These are phyloP conservation scores for Gambelia wislizenii DNA, from an alignment of 2,797 vertebrate genomes.

Conservation along the genomic window DNA sequence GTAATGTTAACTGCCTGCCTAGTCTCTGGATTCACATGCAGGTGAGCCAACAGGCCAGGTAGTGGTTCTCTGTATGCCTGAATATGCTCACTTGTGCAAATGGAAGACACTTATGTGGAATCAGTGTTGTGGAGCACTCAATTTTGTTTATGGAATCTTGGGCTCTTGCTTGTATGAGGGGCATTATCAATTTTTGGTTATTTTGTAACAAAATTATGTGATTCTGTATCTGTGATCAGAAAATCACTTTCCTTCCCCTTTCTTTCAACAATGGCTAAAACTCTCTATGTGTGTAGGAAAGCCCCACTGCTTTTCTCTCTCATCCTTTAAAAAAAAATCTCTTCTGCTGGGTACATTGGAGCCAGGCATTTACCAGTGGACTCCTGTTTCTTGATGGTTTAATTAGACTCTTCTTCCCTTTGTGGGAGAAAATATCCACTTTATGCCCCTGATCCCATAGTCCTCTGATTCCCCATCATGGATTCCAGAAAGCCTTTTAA, in stretches of 20 bases:
- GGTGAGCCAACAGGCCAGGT: slow-evolving; percentile 13
- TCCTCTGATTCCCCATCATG: slow-evolving; percentile 37
- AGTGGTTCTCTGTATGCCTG: not conserved
- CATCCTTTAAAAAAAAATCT: slow-evolving; percentile 18
- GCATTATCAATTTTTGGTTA: slow-evolving; percentile 5
- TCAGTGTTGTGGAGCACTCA: rapidly evolving
- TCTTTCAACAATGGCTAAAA: not conserved
- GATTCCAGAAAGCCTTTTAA: slow-evolving; percentile 54
- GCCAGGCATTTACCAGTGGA: slow-evolving; percentile 12
- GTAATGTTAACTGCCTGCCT: not conserved
- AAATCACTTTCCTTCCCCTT: slow-evolving; percentile 3
- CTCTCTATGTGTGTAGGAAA: slow-evolving; percentile 29
- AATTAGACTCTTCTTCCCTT: slow-evolving; percentile 25
- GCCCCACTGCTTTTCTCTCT: slow-evolving; percentile 49
- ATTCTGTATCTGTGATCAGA: rapidly evolving
- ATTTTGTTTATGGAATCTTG: slow-evolving; percentile 11
- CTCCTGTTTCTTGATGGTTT: slow-evolving; percentile 35
- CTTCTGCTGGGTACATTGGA: slow-evolving; percentile 54
- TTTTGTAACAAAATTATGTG: no score
- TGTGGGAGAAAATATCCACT: slow-evolving; percentile 28
- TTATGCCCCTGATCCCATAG: slow-evolving; percentile 8
- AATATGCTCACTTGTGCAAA: not conserved
- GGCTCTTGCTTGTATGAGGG: not conserved
- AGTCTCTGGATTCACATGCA: not conserved
- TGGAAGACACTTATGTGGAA: not conserved